Conservation (phyloP, 92 coral and sea anemone species). For the Epizoanthus stellaris region DNA sequence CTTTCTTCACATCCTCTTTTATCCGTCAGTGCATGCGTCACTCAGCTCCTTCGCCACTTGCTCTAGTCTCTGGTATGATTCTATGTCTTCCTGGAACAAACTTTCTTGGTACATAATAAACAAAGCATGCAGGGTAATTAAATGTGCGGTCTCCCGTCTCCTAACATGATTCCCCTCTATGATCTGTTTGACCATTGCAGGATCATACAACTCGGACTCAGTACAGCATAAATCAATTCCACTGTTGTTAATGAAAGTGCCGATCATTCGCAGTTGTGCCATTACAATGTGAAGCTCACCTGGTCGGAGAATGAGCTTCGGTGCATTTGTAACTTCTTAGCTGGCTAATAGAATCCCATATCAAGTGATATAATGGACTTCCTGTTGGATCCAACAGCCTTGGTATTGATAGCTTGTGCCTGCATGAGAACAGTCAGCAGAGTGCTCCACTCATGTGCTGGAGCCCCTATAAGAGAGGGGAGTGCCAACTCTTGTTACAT, state of each 20-base stretch:
- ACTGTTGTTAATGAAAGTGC: slow-evolving; percentile 32
- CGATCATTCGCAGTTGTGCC: slow-evolving; percentile 40
- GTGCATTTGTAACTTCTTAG: slow-evolving; percentile 58
- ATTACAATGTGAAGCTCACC: slow-evolving; percentile 49
- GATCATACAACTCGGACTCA: slow-evolving; percentile 43
- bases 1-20: slow-evolving; percentile 20
- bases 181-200: slow-evolving; percentile 64
- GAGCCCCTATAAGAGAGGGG: no score
- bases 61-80: background rate
- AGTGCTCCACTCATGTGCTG: no score
- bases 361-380: slow-evolving; percentile 52
- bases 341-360: slow-evolving; percentile 50
- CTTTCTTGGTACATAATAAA: slow-evolving; percentile 52
- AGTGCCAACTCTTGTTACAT: no score
- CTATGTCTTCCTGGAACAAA: background rate
- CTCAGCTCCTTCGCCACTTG: background rate
- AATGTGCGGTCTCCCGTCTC: slow-evolving; percentile 53
- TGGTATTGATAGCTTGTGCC: no score
- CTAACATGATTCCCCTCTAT: slow-evolving; percentile 52
- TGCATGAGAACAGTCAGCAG: no score
- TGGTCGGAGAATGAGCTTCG: slow-evolving; percentile 56
- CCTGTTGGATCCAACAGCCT: no score
- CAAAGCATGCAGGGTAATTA: slow-evolving; percentile 52
- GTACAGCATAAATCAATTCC: slow-evolving; percentile 40
- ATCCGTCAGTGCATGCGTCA: background rate